phyloP scores from a whole-genome alignment of 2,113 vertebrate genomes.

The Coptodon bakossiorum region DNA sequence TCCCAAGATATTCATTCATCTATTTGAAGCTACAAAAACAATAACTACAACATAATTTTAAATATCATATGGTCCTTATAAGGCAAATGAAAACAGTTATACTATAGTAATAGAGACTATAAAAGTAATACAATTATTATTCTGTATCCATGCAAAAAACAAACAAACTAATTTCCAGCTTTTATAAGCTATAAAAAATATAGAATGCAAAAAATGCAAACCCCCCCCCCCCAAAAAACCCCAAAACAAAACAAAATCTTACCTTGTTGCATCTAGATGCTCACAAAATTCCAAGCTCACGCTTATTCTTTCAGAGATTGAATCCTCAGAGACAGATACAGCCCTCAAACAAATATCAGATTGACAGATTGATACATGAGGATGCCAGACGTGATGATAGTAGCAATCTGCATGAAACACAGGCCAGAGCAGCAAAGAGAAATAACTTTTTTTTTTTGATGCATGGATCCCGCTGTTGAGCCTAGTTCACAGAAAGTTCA shows the following conservation, averaged over 20 bases:
- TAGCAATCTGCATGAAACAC: constrained; percentile 57
- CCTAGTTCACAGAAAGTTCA: constrained; percentile 79
- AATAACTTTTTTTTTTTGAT: constrained; percentile 54
- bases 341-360: constrained; percentile 57
- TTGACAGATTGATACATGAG: constrained; percentile 70
- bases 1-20: background rate
- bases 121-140: background rate
- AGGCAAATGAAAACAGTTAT: background rate
- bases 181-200: background rate
- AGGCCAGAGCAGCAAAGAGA: constrained; percentile 61
- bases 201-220: background rate
- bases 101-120: background rate
- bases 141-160: background rate
- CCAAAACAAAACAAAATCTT: background rate
- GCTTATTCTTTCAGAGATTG: constrained; percentile 2
- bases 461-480: constrained; percentile 59
- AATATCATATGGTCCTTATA: background rate
- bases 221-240: too few relatives aligned
- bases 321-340: constrained; percentile 59
- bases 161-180: background rate
- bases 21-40: background rate
- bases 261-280: constrained; percentile 24
- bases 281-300: constrained; percentile 26
- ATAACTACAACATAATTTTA: background rate
- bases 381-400: constrained; percentile 49